Conservation (phyloP, 2,797 vertebrate species). For the Galagoides demidoff region DNA sequence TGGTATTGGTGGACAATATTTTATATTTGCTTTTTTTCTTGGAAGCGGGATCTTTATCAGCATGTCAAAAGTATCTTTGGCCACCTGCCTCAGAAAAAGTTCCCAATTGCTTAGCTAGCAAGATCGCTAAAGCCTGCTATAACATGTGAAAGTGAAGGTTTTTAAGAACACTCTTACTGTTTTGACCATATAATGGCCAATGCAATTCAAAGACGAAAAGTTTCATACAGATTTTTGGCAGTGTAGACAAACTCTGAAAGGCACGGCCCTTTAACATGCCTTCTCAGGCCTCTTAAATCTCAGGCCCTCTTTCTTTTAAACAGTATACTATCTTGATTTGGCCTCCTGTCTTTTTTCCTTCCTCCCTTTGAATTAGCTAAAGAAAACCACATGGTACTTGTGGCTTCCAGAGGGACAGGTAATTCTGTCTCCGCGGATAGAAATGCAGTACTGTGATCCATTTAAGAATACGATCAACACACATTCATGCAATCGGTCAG, state of each 20-base stretch:
- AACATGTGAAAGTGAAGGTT: neutral
- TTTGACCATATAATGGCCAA: neutral
- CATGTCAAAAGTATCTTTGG: neutral
- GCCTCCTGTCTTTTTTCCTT: neutral
- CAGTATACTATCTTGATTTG: neutral
- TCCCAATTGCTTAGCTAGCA: neutral
- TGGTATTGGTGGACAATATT: neutral
- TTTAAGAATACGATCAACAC: slow-evolving; percentile 2
- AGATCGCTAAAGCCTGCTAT: neutral
- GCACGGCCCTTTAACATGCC: neutral
- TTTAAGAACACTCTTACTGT: neutral
- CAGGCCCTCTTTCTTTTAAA: neutral
- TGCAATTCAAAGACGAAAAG: neutral
- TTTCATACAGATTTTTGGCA: neutral
- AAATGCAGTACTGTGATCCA: neutral
- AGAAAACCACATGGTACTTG: neutral
- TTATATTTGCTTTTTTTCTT: slow-evolving; percentile 14
- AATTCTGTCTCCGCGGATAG: neutral
- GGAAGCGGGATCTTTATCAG: neutral
- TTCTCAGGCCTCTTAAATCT: neutral
- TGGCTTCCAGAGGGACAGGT: neutral
- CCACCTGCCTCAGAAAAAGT: neutral
- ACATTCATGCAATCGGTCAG: neutral
- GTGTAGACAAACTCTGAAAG: neutral
- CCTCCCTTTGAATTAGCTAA: neutral